phyloP scores from a whole-genome alignment of 2,888 invertebrate species.

The Platycheirus rosarum region DNA sequence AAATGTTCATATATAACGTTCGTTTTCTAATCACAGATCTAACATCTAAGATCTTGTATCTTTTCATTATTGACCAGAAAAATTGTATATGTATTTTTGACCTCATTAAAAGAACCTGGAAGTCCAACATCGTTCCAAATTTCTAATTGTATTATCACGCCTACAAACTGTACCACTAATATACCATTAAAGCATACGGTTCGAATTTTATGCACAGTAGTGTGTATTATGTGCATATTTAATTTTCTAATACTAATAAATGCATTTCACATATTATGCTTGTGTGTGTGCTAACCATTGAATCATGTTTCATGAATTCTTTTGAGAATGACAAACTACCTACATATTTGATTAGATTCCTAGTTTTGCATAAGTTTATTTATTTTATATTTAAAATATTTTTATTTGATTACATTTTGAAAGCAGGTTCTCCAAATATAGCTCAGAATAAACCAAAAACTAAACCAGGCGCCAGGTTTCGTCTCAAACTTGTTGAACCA shows the following conservation, averaged over 20 bases:
- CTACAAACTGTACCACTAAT: too few species aligned
- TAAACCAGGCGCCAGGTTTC: not conserved
- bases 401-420: not conserved
- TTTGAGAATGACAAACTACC: slow-evolving; percentile 30
- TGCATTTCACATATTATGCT: not conserved
- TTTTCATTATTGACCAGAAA: too few species aligned
- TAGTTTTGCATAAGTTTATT: not conserved
- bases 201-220: too few species aligned
- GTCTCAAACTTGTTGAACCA: slow-evolving; percentile 18
- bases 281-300: not conserved
- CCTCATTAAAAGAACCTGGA: too few species aligned
- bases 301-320: slow-evolving; percentile 16
- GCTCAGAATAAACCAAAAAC: not conserved
- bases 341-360: slow-evolving; percentile 18
- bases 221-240: too few species aligned
- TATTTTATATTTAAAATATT: not conserved
- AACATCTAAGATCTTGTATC: too few species aligned
- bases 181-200: too few species aligned
- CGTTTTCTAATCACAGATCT: too few species aligned
- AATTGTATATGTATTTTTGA: too few species aligned
- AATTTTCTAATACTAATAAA: not conserved
- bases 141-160: too few species aligned
- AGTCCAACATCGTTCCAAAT: too few species aligned
- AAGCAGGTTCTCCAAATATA: not conserved
- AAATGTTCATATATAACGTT: too few species aligned